These are phyloP conservation scores for Bufo gargarizans DNA, from an alignment of 2,113 vertebrate genomes.

Conservation along the genomic window DNA sequence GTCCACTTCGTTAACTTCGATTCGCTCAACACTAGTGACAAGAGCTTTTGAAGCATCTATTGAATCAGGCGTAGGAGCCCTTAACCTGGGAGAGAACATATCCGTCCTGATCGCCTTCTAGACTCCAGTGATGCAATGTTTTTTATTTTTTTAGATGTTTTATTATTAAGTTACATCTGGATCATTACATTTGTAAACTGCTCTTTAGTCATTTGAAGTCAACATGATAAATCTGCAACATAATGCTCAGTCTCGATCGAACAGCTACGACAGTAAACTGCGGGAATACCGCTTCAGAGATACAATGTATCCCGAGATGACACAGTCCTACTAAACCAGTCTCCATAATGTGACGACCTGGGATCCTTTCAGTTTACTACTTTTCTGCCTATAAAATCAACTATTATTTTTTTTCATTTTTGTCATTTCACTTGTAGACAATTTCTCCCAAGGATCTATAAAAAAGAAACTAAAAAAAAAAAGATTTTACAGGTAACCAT, in stretches of 20 bases:
- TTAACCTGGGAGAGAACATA: too few relatives aligned
- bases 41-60: too few relatives aligned
- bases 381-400: neutral
- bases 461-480: slow-evolving; percentile 6
- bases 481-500: slow-evolving; percentile 28
- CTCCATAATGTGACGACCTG: neutral
- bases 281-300: neutral
- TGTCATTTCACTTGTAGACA: neutral
- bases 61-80: too few relatives aligned
- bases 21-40: too few relatives aligned
- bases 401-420: neutral
- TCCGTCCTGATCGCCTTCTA: too few relatives aligned
- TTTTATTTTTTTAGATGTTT: neutral
- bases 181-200: neutral
- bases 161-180: too few relatives aligned
- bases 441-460: slow-evolving; percentile 26
- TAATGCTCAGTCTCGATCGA: neutral
- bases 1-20: too few relatives aligned
- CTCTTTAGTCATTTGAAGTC: neutral
- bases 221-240: neutral
- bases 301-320: neutral
- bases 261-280: neutral
- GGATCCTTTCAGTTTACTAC: neutral
- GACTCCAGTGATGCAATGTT: neutral
- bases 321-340: neutral